Evolutionary conservation across 2,113 vertebrate species (phyloP), one percentile per base, ranked within the genome.

Genomic region (Catagonus wagneri): DNA sequence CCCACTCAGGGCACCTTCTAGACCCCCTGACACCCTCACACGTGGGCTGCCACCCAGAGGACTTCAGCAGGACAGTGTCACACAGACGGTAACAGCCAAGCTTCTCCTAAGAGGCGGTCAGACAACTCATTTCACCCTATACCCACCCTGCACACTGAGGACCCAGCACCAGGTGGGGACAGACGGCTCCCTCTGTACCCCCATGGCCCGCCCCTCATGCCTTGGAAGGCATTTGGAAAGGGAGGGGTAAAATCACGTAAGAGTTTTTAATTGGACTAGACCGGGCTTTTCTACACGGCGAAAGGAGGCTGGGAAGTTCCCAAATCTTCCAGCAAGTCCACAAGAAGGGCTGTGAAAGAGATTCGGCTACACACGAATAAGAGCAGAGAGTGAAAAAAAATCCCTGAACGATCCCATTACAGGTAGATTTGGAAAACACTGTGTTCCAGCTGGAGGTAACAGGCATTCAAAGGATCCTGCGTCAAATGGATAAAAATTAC

Each of bases 301-400:
- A 36, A 23, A 52, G 29, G 61, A 75, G 20, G 6, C 25, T 29
- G 56, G 74, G 44, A 60, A 78, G 66, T 17, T 29, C 44, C 50
- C 20, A 1, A 27, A 15, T 71, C 50, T 19, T n/a, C 34, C n/a
- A 65, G 63, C 84, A 7, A 16, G 29, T 52, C 1, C 17, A 19
- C 10, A 71, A n/a, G 1, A 23, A 90, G 27, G 50, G 15, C 6
- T 25, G 7, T 8, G 22, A 61, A 34, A 39, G 27, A 65, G 79
- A 61, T 8, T 2, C 0, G 1, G n/a, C 34, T 2, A 1, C 56
- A 17, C 22, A 3, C 1, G 6, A 61, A 12, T 2, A 20, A 39
- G 34, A 11, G 44, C 68, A 36, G 32, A 15, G 17, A 23, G 25
- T 7, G 2, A 27, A 4, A 19, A 39, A 14, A 32, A 3, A 2